Base-by-base conservation (phyloP, 2,888 invertebrate species). In the Timema cristinae region DNA sequence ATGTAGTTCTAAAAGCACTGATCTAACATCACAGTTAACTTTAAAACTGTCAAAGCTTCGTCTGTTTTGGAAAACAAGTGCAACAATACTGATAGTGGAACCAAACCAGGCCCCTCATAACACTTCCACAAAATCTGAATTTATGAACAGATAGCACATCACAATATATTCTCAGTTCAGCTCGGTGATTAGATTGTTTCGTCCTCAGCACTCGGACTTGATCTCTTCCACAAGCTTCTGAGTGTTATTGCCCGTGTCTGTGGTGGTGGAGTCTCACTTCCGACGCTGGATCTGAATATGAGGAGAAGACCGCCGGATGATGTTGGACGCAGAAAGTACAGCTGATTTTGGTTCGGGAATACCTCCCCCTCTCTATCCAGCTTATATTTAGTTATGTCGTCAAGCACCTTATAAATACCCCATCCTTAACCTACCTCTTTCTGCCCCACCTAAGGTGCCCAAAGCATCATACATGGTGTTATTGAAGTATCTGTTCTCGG, bases 391-490 rank as follows among this genome's bases (percentile, higher is more conserved):
- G 85, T 81, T 75, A 90, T 82, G 79, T 91, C 93, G 71, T 90
- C 89, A 61, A 93, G 92, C 76, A 93, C 91, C 83, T 94, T 93
- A 81, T 93, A 94, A 77, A 93, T 89, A 78, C 91, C 91, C 6
- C 73, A 68, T 16, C 68, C 71, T 13, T 51, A 54, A 48, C 68
- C 68, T 50, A n/a, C 68, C 2, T 67, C 70, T 49, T 67, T 59
- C 48, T 32, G 67, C 68, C 73, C 67, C 13, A 66, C 72, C 66
- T 48, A 78, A 79, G 71, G 77, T 80, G 75, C 84, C 83, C 77
- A 84, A 78, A 1, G 94, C 95, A 80, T 98, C 98, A 83, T 98
- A 98, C 93, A 98, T 97, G 67, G 98, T 98, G 85, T 98, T 98
- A 79, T 94, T 93, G 85, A 98, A 98, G 84, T 98, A 97, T 70